These are phyloP conservation scores for Trissolcus basalis DNA, from an alignment of 1,140 invertebrate genomes.

Conservation along the genomic window DNA sequence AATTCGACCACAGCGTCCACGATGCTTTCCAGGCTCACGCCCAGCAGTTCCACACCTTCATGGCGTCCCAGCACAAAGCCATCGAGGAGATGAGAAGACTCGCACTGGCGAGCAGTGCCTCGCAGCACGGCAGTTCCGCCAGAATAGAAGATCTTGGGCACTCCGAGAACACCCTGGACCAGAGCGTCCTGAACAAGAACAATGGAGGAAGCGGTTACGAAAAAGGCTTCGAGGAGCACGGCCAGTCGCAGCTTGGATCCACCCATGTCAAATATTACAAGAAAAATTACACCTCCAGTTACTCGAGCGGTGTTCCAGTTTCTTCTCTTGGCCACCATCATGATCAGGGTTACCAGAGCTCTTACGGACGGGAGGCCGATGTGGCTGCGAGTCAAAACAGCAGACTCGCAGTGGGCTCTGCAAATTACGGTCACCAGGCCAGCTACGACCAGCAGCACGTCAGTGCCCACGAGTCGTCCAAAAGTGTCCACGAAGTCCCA, in stretches of 20 bases:
- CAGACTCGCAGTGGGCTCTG: background rate
- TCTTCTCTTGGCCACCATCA: background rate
- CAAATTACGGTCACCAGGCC: constrained; percentile 4
- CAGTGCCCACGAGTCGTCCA: too few species aligned
- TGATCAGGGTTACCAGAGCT: background rate
- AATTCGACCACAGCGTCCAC: background rate
- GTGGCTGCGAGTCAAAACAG: background rate
- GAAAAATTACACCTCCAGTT: constrained; percentile 37
- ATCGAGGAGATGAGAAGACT: constrained; percentile 19
- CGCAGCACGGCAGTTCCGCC: constrained; percentile 5
- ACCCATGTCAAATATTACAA: constrained; percentile 34
- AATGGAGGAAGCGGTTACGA: constrained; percentile 23
- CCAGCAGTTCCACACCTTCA: constrained; percentile 6
- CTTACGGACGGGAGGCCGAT: constrained; percentile 13
- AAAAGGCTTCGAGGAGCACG: constrained; percentile 34
- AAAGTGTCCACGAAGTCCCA: too few species aligned
- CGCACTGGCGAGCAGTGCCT: background rate
- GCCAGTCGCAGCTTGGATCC: constrained; percentile 24
- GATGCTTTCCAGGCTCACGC: too few species aligned
- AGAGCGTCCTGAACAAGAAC: background rate
- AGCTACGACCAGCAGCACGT: constrained; percentile 1
- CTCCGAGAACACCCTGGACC: constrained; percentile 16
- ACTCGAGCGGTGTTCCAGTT: constrained; percentile 17
- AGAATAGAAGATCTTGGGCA: constrained; percentile 28
- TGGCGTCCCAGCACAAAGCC: constrained; percentile 6